phyloP scores from a whole-genome alignment of 2,113 vertebrate genomes.

The Microtus ochrogaster region DNA sequence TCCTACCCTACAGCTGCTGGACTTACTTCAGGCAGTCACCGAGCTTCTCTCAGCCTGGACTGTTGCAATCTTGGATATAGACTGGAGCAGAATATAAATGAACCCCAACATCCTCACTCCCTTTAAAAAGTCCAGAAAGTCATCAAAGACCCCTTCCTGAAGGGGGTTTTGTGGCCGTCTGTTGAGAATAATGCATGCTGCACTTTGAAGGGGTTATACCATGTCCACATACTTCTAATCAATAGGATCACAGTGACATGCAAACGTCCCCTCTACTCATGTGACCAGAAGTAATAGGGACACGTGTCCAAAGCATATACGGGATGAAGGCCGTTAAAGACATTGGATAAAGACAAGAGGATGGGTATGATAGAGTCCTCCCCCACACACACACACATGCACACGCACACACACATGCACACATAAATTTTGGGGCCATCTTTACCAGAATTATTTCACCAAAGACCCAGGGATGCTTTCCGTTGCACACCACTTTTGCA shows the following conservation, averaged over 20 bases:
- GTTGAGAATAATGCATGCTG: neutral
- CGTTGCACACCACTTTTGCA: neutral
- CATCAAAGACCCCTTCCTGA: neutral
- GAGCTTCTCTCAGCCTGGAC: neutral
- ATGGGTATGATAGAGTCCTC: too few relatives aligned
- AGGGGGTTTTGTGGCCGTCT: neutral
- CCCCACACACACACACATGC: too few relatives aligned
- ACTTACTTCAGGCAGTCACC: neutral
- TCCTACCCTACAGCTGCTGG: neutral
- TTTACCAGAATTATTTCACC: neutral
- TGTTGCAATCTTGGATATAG: neutral
- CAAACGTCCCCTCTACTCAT: neutral
- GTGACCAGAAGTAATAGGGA: neutral
- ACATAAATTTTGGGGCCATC: neutral
- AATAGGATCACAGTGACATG: neutral
- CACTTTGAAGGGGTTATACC: neutral
- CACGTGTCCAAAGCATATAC: neutral
- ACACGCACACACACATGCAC: too few relatives aligned
- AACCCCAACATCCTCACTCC: neutral
- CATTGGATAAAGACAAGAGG: neutral
- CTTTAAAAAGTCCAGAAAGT: neutral
- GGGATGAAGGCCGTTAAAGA: neutral
- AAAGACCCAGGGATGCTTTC: neutral
- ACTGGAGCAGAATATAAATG: neutral
- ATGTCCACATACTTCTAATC: neutral